A percentile compares a stretch with the other conserved stretches of the same genome.
Conservation (phyloP, 2,113 vertebrate genomes). For the Colaptes auratus region DNA sequence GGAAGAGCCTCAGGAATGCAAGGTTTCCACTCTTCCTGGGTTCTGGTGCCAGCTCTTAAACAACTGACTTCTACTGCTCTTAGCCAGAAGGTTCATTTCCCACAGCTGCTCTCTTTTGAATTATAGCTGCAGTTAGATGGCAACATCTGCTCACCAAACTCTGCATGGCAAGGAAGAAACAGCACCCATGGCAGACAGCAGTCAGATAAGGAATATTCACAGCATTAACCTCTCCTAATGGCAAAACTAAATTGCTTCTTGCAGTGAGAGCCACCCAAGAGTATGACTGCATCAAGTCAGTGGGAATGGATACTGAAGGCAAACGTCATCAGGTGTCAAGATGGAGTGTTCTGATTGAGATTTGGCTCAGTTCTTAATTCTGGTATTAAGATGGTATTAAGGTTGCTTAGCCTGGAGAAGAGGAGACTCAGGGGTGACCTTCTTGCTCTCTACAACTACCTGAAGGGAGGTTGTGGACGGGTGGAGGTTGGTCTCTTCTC, state of each 20-base stretch:
- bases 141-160: not conserved
- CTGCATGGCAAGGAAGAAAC: not conserved
- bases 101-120: not conserved
- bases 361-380: not conserved
- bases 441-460: too few relatives aligned
- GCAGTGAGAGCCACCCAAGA: not conserved
- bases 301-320: not conserved
- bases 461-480: too few relatives aligned
- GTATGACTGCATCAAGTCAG: not conserved
- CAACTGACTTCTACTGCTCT: not conserved
- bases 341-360: not conserved
- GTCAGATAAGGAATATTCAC: not conserved
- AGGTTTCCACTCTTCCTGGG: not conserved
- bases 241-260: not conserved
- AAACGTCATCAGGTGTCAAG: not conserved
- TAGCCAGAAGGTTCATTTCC: not conserved
- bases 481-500: too few relatives aligned
- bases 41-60: not conserved
- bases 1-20: not conserved
- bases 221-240: not conserved
- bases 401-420: too few relatives aligned
- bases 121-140: not conserved
- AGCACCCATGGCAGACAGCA: not conserved
- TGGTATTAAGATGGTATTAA: not conserved
- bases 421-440: too few relatives aligned